A percentile compares a stretch with the other conserved stretches of the same genome.
Conservation (phyloP, 1,140 invertebrate species). For the Nephila pilipes region DNA sequence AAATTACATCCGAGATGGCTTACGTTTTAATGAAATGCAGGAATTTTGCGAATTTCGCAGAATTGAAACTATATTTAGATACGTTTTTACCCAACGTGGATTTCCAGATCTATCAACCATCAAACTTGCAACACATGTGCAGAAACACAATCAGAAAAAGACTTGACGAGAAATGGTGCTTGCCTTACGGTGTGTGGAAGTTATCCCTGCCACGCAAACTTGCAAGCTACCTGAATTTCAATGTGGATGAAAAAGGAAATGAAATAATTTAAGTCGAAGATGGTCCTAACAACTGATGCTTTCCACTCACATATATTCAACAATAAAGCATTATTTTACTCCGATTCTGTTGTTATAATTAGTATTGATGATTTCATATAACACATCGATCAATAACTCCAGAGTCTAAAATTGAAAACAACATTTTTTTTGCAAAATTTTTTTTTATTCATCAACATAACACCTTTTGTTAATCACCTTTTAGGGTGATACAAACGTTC, state of each 20-base stretch:
- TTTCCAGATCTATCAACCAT: background rate
- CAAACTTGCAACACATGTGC: background rate
- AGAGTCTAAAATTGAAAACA: too few relatives aligned
- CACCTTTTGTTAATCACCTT: too few relatives aligned
- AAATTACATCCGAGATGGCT: background rate
- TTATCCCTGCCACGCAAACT: background rate
- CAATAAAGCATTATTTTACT: too few relatives aligned
- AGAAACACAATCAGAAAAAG: background rate
- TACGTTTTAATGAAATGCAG: background rate
- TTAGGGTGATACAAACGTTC: too few relatives aligned
- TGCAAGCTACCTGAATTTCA: background rate
- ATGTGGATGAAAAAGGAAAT: background rate
- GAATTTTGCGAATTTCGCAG: background rate
- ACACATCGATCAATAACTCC: too few relatives aligned
- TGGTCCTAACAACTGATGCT: too few relatives aligned
- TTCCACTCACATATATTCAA: too few relatives aligned
- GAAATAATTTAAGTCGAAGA: background rate
- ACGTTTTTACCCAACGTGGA: background rate
- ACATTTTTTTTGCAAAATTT: too few relatives aligned
- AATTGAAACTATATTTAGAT: background rate
- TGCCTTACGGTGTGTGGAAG: conserved; percentile 22
- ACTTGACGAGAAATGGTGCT: background rate
- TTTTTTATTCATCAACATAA: too few relatives aligned
- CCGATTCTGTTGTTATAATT: too few relatives aligned
- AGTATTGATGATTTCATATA: too few relatives aligned